Percentiles rank a stretch among this genome's conserved stretches.
Evolutionary conservation across 2,797 vertebrate genomes (phyloP).

Genomic region (Microcaecilia unicolor): DNA sequence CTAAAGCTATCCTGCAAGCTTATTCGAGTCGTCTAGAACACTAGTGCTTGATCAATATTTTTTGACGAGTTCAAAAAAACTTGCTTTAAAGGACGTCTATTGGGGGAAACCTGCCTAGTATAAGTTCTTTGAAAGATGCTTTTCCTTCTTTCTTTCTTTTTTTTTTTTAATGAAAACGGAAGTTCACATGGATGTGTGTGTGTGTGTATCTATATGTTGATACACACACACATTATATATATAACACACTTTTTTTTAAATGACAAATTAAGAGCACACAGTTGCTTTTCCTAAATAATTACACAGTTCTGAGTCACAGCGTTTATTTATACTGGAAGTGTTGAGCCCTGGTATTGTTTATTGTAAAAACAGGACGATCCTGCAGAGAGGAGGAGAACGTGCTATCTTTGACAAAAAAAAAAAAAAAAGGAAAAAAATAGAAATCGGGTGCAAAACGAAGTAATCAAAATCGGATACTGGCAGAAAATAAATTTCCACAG

Average conservation of each 20-base stretch:
- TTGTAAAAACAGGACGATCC: constrained; percentile 9
- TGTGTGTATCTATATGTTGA: too few species aligned
- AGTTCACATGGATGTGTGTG: too few species aligned
- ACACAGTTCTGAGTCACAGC: neutral
- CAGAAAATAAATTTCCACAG: constrained; percentile 10
- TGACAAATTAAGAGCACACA: neutral
- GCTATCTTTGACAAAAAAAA: constrained; percentile 24
- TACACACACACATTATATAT: too few species aligned
- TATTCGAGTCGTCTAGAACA: too few species aligned
- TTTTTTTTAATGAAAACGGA: too few species aligned
- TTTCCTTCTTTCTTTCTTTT: too few species aligned
- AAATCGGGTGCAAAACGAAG: constrained; percentile 21
- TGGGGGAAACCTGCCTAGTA: neutral
- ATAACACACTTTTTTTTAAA: too few species aligned
- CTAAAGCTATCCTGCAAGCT: too few species aligned
- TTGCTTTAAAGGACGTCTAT: neutral
- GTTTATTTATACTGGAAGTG: constrained; percentile 18
- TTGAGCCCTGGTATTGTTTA: constrained; percentile 7
- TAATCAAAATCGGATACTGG: neutral
- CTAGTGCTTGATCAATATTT: too few species aligned
- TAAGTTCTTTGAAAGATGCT: neutral
- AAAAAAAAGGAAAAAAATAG: constrained; percentile 19
- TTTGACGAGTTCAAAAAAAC: too few species aligned
- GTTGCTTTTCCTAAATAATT: constrained; percentile 9
- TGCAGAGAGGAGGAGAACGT: constrained; percentile 2